Evolutionary conservation across 2,113 vertebrate species (phyloP), one percentile per base, ranked within the genome.

Genomic region (Urocitellus parryii): DNA sequence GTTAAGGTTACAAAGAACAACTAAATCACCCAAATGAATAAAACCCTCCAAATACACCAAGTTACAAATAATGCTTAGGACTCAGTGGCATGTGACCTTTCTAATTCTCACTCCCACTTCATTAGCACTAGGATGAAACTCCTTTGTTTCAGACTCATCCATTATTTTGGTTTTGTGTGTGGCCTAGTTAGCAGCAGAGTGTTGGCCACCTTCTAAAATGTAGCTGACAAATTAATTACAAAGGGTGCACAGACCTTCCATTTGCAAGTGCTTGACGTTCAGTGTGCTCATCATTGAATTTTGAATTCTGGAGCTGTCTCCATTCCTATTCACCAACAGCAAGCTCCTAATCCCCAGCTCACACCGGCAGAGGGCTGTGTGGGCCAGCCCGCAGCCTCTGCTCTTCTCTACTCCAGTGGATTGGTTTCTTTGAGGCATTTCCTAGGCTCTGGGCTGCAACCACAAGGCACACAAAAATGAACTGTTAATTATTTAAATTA

Each of bases 41-140:
- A 79, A 73, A 20, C 37, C 8, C 25, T 77, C 32, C 24, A 24
- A 45, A 34, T 34, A 51, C 39, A 39, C 73, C 68, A 61, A 58
- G 45, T 53, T 92, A 17, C 27, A 68, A 32, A 25, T n/a, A 72
- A 48, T 12, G 16, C 5, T 88, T 25, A 84, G 37, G 42, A 74
- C 34, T 45, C 4, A 10, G 32, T 32, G 25, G 78, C 85, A 39
- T 6, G n/a, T 16, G 68, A 17, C n/a, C 53, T 37, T 63, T 39
- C 18, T 22, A 24, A 27, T 78, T 68, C 22, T 6, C 39, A 58
- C 27, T 32, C 42, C 29, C 7, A 3, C 14, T 8, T 85, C 0
- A 4, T n/a, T 25, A 11, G 24, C 29, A 6, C 0, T 2, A 4
- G 0, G 27, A 1, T 4, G 34, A 22, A 39, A 17, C 8, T 6